These are phyloP conservation scores for Esox lucius DNA, from an alignment of 2,797 vertebrate species.

Conservation along the genomic window DNA sequence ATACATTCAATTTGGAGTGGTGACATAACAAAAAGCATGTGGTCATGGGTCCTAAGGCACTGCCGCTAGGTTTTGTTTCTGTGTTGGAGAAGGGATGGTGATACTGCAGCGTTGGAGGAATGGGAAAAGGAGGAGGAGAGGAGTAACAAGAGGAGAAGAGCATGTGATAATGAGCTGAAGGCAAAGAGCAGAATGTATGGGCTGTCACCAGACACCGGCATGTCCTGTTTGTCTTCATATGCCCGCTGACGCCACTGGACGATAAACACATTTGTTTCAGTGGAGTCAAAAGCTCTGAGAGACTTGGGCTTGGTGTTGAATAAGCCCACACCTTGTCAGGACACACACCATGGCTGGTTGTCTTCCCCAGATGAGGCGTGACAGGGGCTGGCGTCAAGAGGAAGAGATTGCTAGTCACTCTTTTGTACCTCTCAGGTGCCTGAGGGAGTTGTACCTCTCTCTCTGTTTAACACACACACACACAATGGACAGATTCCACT, in stretches of 20 bases:
- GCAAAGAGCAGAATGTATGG: neutral
- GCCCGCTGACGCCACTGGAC: slow-evolving; percentile 1
- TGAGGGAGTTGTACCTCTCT: slow-evolving; percentile 17
- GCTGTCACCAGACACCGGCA: slow-evolving; percentile 18
- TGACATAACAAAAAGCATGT: neutral
- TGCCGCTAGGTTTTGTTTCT: neutral
- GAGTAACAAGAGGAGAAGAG: neutral
- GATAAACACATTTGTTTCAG: slow-evolving; percentile 36
- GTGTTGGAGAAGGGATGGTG: neutral
- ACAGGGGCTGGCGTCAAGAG: neutral
- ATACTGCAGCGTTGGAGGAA: neutral
- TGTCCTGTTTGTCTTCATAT: slow-evolving; percentile 26
- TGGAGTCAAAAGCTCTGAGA: neutral
- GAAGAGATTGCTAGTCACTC: slow-evolving; percentile 11
- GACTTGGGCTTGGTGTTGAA: slow-evolving; percentile 14
- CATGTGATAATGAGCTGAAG: slow-evolving; percentile 2
- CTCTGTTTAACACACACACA: neutral
- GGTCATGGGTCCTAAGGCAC: neutral
- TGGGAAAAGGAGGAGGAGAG: neutral
- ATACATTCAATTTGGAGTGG: neutral
- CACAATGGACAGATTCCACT: slow-evolving; percentile 18
- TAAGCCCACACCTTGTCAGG: slow-evolving; percentile 23
- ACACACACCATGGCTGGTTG: neutral
- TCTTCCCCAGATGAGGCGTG: slow-evolving; percentile 13
- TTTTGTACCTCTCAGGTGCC: slow-evolving; percentile 13